Percentiles rank a stretch among this genome's conserved stretches.
Conservation (phyloP, 2,888 invertebrate genomes). For the Trissoscelio sp. region DNA sequence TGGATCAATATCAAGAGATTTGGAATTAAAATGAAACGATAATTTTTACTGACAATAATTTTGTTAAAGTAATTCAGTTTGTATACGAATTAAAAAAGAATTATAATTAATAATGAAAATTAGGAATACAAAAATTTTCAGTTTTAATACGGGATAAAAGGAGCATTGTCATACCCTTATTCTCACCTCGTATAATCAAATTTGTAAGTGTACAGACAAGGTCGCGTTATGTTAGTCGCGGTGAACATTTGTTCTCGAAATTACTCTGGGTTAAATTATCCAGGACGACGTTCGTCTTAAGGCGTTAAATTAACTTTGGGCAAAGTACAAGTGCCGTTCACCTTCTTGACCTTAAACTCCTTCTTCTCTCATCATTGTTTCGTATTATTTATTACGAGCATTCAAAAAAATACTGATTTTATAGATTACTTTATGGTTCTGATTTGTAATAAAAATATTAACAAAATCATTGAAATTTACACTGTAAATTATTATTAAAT, state of each 20-base stretch:
- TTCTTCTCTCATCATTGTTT: neutral
- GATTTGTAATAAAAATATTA: no score
- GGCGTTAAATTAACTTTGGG: constrained; percentile 64
- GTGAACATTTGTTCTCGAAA: constrained; percentile 18
- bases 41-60: no score
- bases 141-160: neutral
- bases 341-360: neutral
- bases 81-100: no score
- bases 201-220: constrained; percentile 7
- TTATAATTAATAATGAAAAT: neutral
- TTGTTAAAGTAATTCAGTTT: no score
- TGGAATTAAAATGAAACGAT: neutral
- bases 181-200: constrained; percentile 17
- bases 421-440: no score
- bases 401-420: no score
- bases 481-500: no score
- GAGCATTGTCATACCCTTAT: neutral
- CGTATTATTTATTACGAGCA: neutral
- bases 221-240: constrained; percentile 12
- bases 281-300: constrained; percentile 44
- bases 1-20: constrained; percentile 41
- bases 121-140: neutral
- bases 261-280: constrained; percentile 32
- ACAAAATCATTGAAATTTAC: no score
- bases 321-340: neutral